phyloP scores from a whole-genome alignment of 2,113 vertebrate species.

The zebrafish (Danio rerio) region DNA sequence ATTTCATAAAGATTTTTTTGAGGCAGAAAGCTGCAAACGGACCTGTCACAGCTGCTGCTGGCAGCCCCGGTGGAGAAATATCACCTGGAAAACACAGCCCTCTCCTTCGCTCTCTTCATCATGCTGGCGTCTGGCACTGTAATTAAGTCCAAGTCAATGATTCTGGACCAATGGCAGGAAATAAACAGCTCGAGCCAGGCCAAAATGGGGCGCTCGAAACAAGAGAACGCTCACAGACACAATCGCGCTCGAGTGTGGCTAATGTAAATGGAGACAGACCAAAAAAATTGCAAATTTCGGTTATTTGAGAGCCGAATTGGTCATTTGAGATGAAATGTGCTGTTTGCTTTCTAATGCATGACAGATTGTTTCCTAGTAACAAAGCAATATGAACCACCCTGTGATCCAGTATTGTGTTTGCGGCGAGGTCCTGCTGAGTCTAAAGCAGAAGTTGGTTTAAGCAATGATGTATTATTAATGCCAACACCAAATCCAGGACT shows the following conservation, averaged over 20 bases:
- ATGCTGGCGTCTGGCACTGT: slow-evolving; percentile 98
- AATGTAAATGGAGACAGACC: slow-evolving; percentile 3
- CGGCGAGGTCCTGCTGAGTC: slow-evolving; percentile 76
- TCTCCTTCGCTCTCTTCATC: slow-evolving; percentile 94
- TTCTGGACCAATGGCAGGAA: slow-evolving; percentile 96
- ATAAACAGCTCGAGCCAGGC: slow-evolving; percentile 81
- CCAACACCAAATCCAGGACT: slow-evolving; percentile 80
- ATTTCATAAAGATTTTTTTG: slow-evolving; percentile 92
- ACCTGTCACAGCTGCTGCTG: slow-evolving; percentile 99
- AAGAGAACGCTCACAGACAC: slow-evolving; percentile 37
- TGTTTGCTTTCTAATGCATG: slow-evolving; percentile 78
- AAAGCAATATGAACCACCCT: slow-evolving; percentile 79
- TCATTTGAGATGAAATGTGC: slow-evolving; percentile 77
- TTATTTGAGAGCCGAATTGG: slow-evolving; percentile 72
- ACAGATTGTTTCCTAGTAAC: slow-evolving; percentile 81
- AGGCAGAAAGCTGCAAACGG: slow-evolving; percentile 84
- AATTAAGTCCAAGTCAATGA: slow-evolving; percentile 99
- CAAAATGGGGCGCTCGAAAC: slow-evolving; percentile 70
- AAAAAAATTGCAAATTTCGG: slow-evolving; percentile 55
- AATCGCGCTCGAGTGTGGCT: slow-evolving; percentile 21
- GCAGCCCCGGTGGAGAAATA: slow-evolving; percentile 97
- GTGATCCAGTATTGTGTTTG: slow-evolving; percentile 79
- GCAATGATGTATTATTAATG: slow-evolving; percentile 84
- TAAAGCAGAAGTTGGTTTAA: slow-evolving; percentile 80
- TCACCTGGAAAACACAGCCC: slow-evolving; percentile 98